Evolutionary conservation across 2,888 invertebrate genomes (phyloP), one percentile per base, ranked within the genome.

Genomic region (Abrostola tripartita): DNA sequence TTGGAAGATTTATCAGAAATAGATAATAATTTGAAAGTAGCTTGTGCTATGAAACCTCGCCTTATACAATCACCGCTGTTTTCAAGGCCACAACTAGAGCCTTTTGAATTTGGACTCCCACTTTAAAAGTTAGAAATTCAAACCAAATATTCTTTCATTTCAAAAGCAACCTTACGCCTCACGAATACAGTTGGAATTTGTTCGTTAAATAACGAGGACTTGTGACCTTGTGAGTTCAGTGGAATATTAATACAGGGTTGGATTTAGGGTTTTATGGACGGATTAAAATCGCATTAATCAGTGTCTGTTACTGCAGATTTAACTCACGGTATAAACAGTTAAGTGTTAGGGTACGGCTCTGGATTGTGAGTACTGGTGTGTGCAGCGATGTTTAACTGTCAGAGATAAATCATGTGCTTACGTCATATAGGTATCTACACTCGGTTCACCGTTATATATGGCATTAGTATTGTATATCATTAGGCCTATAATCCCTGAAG

Each of bases 261-360:
- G 94, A 95, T 95, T 95, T 95, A 92, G 95, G 95, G 95, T 95
- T 95, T 95, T 95, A 95, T 94, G 91, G 91, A 90, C 78, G 93
- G 96, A 96, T 96, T 95, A 95, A 95, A 95, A 95, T 95, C 95
- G 95, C 96, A 96, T 96, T 96, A 96, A 96, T 96, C 96, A 96
- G 95, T 95, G 96, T 95, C 95, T 93, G 88, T 86, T 86, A 85
- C 90, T 89, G 87, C 88, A 89, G 92, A 90, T 92, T 92, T 92
- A 94, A 92, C 92, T 92, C 90, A 66, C 86, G 90, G 91, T 91
- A 94, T 94, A 94, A 94, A 94, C 94, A 93, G 94, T 94, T 94
- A 94, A 94, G 92, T 94, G 93, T 93, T 92, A 91, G 92, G 92
- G 91, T 92, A 91, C 88, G 24, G 24, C 24, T 89, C 90, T 78